Conservation (phyloP, 1,140 invertebrate genomes). For the Plodia interpunctella region DNA sequence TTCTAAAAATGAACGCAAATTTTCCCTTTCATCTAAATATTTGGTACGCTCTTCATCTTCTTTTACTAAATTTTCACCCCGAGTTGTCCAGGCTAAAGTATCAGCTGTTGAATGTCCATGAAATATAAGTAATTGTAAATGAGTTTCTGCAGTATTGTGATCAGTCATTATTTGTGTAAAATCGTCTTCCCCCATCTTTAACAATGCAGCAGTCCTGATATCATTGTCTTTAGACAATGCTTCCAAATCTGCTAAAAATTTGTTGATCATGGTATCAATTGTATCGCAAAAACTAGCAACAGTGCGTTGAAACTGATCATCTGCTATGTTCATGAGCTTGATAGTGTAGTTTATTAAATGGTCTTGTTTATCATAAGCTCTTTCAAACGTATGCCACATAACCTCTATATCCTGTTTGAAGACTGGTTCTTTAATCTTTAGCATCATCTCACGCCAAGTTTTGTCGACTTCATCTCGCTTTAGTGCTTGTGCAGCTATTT, state of each 20-base stretch:
- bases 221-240: conserved; percentile 49
- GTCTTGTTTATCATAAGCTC: conserved; percentile 61
- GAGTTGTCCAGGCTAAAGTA: conserved; percentile 54
- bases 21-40: conserved; percentile 52
- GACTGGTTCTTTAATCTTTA: conserved; percentile 63
- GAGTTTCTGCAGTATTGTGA: conserved; percentile 59
- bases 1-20: conserved; percentile 57
- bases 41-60: conserved; percentile 61
- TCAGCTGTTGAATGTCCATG: conserved; percentile 59
- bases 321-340: conserved; percentile 51
- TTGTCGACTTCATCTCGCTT: conserved; percentile 47
- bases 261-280: conserved; percentile 63
- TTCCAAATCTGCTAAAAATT: conserved; percentile 59
- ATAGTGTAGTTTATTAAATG: conserved; percentile 48
- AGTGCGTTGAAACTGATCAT: conserved; percentile 64
- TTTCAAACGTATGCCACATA: conserved; percentile 64
- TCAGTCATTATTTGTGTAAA: conserved; percentile 39
- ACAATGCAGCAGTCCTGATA: conserved; percentile 38
- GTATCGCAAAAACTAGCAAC: conserved; percentile 62
- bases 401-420: conserved; percentile 64
- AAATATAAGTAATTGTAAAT: conserved; percentile 58
- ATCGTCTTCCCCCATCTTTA: conserved; percentile 48
- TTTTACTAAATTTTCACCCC: conserved; percentile 64
- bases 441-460: conserved; percentile 55
- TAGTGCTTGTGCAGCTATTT: conserved; percentile 47